Evolutionary conservation across 1,140 invertebrate species (phyloP).

Genomic region (Brachionus paranguensis): DNA sequence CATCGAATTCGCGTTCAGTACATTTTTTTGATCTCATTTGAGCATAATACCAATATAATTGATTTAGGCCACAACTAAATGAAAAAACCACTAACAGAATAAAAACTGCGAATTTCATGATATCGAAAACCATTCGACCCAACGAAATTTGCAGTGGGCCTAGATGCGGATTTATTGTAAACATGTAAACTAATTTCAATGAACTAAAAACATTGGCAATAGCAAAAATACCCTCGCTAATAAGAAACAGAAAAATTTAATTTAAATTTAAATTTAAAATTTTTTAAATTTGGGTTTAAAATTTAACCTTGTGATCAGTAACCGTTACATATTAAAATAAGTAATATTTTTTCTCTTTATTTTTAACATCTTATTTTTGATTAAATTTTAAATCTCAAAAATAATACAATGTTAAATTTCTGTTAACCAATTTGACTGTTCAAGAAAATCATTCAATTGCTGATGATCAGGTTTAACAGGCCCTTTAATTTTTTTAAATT

Average conservation of each 20-base stretch:
- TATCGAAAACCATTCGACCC: slow-evolving; percentile 93
- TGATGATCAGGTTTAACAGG: too few relatives aligned
- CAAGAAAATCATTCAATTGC: too few relatives aligned
- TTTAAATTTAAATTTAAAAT: neutral
- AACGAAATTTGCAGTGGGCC: slow-evolving; percentile 94
- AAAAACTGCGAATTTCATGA: slow-evolving; percentile 89
- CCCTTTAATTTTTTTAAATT: slow-evolving; percentile 46
- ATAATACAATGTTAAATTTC: neutral
- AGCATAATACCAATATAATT: slow-evolving; percentile 91
- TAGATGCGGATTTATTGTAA: slow-evolving; percentile 94
- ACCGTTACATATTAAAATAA: neutral
- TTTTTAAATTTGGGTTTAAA: neutral
- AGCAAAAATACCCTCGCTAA: slow-evolving; percentile 79
- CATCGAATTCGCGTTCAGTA: slow-evolving; percentile 52
- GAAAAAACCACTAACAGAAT: slow-evolving; percentile 92
- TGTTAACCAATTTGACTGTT: neutral
- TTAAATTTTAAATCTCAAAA: too few relatives aligned
- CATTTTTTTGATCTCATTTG: slow-evolving; percentile 80
- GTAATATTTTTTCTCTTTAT: too few relatives aligned
- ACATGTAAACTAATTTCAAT: slow-evolving; percentile 94
- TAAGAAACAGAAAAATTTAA: neutral
- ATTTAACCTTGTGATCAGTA: too few relatives aligned
- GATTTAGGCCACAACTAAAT: slow-evolving; percentile 89
- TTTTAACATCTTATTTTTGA: too few relatives aligned
- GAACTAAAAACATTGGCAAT: slow-evolving; percentile 93